phyloP scores from a whole-genome alignment of 2,888 invertebrate species.

The Labia minor region DNA sequence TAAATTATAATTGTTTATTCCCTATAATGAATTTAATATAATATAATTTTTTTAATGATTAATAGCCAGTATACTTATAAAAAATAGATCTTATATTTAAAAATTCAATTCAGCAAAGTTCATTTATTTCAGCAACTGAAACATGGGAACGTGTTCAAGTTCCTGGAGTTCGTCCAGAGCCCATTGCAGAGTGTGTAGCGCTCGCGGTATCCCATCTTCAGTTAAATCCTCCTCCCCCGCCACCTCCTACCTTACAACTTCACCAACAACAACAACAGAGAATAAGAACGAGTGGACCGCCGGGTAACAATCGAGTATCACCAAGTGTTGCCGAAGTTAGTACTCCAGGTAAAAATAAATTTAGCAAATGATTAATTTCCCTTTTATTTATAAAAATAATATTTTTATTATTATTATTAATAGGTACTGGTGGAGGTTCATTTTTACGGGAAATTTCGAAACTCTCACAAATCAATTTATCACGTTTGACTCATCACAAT shows the following conservation, averaged over 20 bases:
- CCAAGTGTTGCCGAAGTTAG: slow-evolving; percentile 24
- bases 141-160: slow-evolving; percentile 62
- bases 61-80: too few relatives aligned
- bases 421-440: slow-evolving; percentile 25
- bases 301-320: neutral
- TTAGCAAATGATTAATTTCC: too few relatives aligned
- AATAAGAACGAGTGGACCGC: neutral
- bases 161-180: slow-evolving; percentile 50
- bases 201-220: slow-evolving; percentile 50
- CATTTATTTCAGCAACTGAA: slow-evolving; percentile 56
- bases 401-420: too few relatives aligned
- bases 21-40: too few relatives aligned
- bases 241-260: slow-evolving; percentile 14
- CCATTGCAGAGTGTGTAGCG: slow-evolving; percentile 57
- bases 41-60: too few relatives aligned
- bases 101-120: too few relatives aligned
- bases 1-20: too few relatives aligned
- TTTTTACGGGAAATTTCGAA: slow-evolving; percentile 57
- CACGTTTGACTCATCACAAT: slow-evolving; percentile 49
- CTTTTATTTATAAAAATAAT: too few relatives aligned
- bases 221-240: slow-evolving; percentile 33
- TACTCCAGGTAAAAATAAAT: slow-evolving; percentile 30
- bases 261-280: slow-evolving; percentile 20
- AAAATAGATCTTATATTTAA: too few relatives aligned
- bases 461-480: slow-evolving; percentile 57